A percentile compares a stretch with the other conserved stretches of the same genome.
Conservation (phyloP, 2,113 vertebrate species). For the Maccullochella peelii region DNA sequence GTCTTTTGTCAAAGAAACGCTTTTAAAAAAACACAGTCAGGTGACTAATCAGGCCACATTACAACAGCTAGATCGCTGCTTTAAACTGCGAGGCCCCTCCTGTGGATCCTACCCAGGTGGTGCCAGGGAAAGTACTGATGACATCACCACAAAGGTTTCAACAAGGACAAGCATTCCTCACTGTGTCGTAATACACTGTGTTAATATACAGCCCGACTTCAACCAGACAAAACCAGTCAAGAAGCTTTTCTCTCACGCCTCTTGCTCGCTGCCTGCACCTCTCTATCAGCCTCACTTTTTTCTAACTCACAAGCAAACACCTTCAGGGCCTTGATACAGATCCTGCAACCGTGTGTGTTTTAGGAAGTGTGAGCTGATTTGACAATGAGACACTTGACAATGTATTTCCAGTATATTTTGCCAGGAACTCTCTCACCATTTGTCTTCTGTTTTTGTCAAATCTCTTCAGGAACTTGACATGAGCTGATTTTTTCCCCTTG, state of each 20-base stretch:
- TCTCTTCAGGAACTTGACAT: conserved; percentile 35
- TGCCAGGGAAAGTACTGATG: conserved; percentile 76
- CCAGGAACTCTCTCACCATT: conserved; percentile 56
- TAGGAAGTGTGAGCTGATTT: conserved; percentile 42
- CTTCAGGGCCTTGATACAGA: background rate
- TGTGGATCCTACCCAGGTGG: conserved; percentile 62
- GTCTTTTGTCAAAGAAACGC: conserved; percentile 50
- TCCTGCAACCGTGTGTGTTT: conserved; percentile 20
- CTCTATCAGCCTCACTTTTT: background rate
- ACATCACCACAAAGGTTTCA: conserved; percentile 63
- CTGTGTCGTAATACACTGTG: conserved; percentile 48
- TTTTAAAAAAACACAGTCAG: conserved; percentile 63
- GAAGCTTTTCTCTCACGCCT: conserved; percentile 34
- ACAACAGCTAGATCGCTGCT: background rate
- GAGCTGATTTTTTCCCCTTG: conserved; percentile 10
- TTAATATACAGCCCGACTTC: conserved; percentile 57
- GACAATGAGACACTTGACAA: conserved; percentile 66
- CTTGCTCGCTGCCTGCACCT: background rate
- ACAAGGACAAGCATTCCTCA: conserved; percentile 76
- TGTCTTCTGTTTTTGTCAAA: conserved; percentile 55
- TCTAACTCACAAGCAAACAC: conserved; percentile 25
- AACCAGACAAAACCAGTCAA: conserved; percentile 67
- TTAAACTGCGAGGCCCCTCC: conserved; percentile 14
- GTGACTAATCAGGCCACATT: conserved; percentile 80
- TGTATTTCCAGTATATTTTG: conserved; percentile 59